Evolutionary conservation across 2,888 invertebrate species (phyloP).

Genomic region (Hemaris fuciformis): DNA sequence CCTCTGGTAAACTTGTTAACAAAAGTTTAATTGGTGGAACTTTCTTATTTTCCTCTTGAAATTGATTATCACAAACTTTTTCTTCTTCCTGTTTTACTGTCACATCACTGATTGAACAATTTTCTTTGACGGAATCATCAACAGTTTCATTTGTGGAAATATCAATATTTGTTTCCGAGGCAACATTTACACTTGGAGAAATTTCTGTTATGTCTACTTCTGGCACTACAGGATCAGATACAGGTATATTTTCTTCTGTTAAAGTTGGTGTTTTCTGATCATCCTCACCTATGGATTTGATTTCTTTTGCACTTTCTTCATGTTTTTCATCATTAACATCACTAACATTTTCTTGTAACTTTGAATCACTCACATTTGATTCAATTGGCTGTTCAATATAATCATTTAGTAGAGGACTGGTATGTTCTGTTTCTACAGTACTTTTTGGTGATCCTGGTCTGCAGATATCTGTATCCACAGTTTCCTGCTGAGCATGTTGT

Average conservation of each 20-base stretch:
- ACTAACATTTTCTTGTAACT: neutral
- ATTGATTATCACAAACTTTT: slow-evolving; percentile 1
- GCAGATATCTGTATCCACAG: neutral
- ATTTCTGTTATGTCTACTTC: neutral
- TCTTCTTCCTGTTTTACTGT: neutral
- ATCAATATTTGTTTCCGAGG: neutral
- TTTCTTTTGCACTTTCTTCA: neutral
- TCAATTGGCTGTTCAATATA: neutral
- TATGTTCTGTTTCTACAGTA: neutral
- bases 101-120: neutral
- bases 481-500: neutral
- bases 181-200: neutral
- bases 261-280: neutral
- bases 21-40: slow-evolving; percentile 56
- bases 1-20: slow-evolving; percentile 23
- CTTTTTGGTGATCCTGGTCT: neutral
- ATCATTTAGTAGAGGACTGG: neutral
- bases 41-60: slow-evolving; percentile 39
- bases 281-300: neutral
- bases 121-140: neutral
- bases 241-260: neutral
- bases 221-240: neutral
- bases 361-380: neutral
- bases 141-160: neutral
- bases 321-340: neutral